phyloP scores from a whole-genome alignment of 1,140 invertebrate species.

The Kradibia gibbosae region DNA sequence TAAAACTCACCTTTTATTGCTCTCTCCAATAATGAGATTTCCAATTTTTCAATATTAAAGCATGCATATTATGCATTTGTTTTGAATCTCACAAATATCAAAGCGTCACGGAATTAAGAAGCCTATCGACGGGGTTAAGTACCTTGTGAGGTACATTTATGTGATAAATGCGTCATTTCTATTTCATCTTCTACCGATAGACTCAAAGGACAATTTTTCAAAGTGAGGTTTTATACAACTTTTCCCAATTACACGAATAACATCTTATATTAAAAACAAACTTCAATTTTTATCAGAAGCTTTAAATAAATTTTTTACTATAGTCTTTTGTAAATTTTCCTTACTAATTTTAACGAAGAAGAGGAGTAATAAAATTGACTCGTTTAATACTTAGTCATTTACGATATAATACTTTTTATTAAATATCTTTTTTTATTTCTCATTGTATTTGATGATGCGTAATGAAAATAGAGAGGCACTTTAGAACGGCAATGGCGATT shows the following conservation, averaged over 20 bases:
- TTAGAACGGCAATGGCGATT: neutral
- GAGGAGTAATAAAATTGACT: neutral
- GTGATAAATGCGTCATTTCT: neutral
- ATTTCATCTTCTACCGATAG: neutral
- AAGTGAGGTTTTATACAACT: neutral
- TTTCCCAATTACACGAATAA: neutral
- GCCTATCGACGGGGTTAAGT: neutral
- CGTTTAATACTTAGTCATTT: neutral
- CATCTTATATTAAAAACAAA: neutral
- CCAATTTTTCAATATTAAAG: neutral
- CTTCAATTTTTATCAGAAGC: neutral
- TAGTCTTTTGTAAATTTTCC: neutral
- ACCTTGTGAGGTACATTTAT: neutral
- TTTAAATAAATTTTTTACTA: neutral
- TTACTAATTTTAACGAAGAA: neutral
- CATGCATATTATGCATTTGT: neutral
- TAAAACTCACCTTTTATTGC: neutral
- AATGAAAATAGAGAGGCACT: neutral
- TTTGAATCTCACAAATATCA: neutral
- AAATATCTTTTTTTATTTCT: neutral
- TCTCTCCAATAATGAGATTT: neutral
- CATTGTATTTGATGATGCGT: neutral
- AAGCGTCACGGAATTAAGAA: neutral
- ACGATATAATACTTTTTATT: neutral
- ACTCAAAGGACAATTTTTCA: neutral